Conservation (phyloP, 1,140 invertebrate species). For the Bombyx mandarina region DNA sequence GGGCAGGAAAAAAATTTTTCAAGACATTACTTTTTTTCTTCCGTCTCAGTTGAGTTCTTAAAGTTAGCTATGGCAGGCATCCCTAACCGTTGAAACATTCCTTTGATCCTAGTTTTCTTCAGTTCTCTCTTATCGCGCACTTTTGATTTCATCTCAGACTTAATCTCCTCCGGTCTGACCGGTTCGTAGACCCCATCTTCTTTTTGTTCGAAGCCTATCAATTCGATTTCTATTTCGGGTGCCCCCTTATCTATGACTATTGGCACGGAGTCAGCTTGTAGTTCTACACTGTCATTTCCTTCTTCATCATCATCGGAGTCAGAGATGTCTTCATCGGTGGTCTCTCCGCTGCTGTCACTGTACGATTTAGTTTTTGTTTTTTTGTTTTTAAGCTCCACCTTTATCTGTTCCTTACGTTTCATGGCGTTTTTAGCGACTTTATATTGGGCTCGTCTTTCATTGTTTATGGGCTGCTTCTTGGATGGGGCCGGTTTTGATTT, state of each 20-base stretch:
- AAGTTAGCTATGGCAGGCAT: constrained; percentile 32
- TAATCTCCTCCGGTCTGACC: background rate
- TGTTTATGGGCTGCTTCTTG: too few relatives aligned
- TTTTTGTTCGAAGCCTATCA: constrained; percentile 10
- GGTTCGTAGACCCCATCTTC: background rate
- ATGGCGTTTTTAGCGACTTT: too few relatives aligned
- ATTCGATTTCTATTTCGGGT: constrained; percentile 21
- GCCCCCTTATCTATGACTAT: constrained; percentile 12
- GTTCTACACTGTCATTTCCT: background rate
- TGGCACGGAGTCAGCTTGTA: background rate
- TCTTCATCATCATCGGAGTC: background rate
- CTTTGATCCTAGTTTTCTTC: constrained; percentile 26
- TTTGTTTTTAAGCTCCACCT: background rate
- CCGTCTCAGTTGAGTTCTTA: constrained; percentile 1
- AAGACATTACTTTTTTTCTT: background rate
- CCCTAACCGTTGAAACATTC: constrained; percentile 33
- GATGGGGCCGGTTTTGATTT: too few relatives aligned
- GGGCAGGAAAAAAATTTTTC: background rate
- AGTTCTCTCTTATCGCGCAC: constrained; percentile 12
- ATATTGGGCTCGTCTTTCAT: too few relatives aligned
- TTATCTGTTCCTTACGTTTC: too few relatives aligned
- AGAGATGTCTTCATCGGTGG: background rate
- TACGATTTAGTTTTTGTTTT: background rate
- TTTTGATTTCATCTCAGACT: background rate
- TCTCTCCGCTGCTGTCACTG: background rate